Percentiles rank a stretch among this genome's conserved stretches.
Conservation (phyloP, 2,113 vertebrate species). For the Mola mola region DNA sequence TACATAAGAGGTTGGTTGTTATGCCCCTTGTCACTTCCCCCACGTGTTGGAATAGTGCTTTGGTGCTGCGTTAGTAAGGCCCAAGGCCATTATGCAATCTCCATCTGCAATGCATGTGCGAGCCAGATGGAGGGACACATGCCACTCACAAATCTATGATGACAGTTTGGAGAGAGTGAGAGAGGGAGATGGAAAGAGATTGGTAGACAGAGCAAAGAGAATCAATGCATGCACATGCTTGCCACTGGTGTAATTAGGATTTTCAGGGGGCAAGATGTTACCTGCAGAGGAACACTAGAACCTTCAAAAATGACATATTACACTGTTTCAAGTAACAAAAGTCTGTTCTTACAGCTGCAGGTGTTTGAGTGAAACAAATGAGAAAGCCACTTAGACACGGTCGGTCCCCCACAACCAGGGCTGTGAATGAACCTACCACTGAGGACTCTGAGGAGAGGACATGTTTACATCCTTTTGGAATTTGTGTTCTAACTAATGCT, state of each 20-base stretch:
- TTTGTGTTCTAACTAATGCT: no score
- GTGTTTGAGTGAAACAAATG: not conserved
- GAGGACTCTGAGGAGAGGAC: no score
- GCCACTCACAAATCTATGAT: constrained; percentile 64
- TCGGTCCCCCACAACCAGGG: no score
- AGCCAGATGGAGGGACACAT: constrained; percentile 68
- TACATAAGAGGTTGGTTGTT: constrained; percentile 67
- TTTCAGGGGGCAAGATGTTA: not conserved
- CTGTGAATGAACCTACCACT: no score
- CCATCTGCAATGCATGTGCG: constrained; percentile 54
- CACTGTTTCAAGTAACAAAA: not conserved
- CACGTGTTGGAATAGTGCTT: constrained; percentile 41
- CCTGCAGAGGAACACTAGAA: not conserved
- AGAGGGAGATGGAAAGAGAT: not conserved
- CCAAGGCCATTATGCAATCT: constrained; percentile 58
- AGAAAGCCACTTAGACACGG: no score
- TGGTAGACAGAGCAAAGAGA: not conserved
- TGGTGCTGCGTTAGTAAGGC: constrained; percentile 29
- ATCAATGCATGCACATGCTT: constrained; percentile 3
- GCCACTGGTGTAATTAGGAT: constrained; percentile 33
- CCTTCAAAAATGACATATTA: not conserved
- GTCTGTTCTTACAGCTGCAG: not conserved
- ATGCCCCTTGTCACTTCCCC: constrained; percentile 40
- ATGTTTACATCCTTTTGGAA: no score
- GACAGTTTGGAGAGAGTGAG: constrained; percentile 8